Conservation (phyloP, 1,140 invertebrate genomes). For the Delia radicum region DNA sequence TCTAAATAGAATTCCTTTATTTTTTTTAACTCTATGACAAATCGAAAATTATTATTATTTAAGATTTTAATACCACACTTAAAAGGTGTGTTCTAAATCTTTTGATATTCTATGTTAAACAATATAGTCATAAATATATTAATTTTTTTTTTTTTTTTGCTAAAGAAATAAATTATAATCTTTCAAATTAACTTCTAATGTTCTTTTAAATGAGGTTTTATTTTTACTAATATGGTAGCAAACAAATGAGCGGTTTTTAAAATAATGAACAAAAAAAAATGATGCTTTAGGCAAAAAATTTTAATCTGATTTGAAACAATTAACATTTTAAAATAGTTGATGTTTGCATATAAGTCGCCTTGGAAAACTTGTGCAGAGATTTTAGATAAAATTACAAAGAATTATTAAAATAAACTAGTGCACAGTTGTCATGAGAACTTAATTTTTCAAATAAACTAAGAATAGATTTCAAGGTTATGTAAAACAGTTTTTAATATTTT, state of each 20-base stretch:
- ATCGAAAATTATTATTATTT: neutral
- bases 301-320: neutral
- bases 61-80: neutral
- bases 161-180: neutral
- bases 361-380: neutral
- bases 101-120: no score
- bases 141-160: neutral
- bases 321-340: neutral
- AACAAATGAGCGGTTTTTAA: neutral
- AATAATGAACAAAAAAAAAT: no score
- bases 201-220: neutral
- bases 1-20: neutral
- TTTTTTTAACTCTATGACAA: neutral
- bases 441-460: no score
- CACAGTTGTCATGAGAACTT: neutral
- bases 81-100: conserved; percentile 1
- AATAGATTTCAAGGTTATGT: no score
- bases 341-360: neutral
- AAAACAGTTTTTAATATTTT: no score
- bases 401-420: neutral
- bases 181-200: neutral
- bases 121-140: neutral
- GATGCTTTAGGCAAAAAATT: neutral
- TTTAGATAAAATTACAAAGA: neutral
- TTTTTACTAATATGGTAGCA: neutral